Evolutionary conservation across 2,113 vertebrate genomes (phyloP).

Genomic region (Lagenorhynchus albirostris): DNA sequence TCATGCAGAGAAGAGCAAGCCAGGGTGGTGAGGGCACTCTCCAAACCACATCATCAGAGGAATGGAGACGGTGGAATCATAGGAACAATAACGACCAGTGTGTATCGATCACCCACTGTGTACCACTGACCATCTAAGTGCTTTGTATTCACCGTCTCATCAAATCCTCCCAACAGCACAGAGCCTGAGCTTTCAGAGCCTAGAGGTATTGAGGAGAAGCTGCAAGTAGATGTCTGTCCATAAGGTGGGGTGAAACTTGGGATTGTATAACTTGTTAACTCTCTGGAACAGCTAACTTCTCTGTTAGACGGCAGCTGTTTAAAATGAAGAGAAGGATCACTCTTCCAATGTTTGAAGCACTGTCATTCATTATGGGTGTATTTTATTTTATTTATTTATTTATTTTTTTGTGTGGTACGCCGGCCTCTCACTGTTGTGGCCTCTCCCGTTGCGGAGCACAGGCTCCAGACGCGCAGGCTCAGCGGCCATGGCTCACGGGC

Average conservation of each 20-base stretch:
- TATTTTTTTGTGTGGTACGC: too few relatives aligned
- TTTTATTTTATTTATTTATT: too few relatives aligned
- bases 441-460: too few relatives aligned
- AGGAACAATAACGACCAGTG: neutral
- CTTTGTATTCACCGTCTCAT: neutral
- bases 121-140: neutral
- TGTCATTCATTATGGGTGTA: neutral
- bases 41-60: neutral
- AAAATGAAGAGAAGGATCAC: neutral
- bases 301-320: neutral
- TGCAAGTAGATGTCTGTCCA: neutral
- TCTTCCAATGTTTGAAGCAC: neutral
- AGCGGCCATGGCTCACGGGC: too few relatives aligned
- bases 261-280: neutral
- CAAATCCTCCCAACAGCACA: neutral
- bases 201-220: too few relatives aligned
- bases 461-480: too few relatives aligned
- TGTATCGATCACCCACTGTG: rapidly evolving
- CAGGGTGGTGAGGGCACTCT: neutral
- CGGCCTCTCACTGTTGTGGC: too few relatives aligned
- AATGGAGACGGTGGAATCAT: neutral
- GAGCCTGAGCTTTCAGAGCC: neutral
- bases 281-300: neutral
- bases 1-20: neutral
- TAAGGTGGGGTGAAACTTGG: neutral